Evolutionary conservation across 2,797 vertebrate genomes (phyloP).

Genomic region (Microctenopoma stevenorrisi): DNA sequence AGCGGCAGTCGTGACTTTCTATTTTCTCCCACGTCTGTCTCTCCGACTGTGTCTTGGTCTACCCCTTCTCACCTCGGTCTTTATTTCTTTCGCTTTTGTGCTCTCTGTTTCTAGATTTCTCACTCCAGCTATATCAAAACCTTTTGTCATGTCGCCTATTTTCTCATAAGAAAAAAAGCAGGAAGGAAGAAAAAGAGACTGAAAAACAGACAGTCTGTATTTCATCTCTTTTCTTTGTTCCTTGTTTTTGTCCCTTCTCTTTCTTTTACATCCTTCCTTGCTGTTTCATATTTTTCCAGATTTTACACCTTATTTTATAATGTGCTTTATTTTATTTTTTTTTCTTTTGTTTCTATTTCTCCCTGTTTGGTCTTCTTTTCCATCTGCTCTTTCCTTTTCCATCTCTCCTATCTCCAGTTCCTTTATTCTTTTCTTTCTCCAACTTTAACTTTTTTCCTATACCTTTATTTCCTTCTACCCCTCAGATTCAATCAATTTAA

Average conservation of each 20-base stretch:
- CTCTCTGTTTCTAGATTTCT: constrained; percentile 15
- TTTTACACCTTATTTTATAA: no score
- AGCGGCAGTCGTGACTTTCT: constrained; percentile 62
- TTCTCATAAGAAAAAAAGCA: not conserved
- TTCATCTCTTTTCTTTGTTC: not conserved
- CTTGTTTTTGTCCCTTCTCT: no score
- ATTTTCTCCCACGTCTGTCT: constrained; percentile 1
- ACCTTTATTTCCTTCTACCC: not conserved
- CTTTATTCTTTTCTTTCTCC: not conserved
- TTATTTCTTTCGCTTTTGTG: constrained; percentile 7
- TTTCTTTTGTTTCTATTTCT: no score
- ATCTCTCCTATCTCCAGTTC: no score
- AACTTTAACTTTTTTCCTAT: not conserved
- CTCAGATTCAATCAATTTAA: no score
- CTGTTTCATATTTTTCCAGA: no score
- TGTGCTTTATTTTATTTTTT: not conserved
- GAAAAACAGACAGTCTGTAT: no score
- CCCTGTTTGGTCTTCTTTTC: no score
- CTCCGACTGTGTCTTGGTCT: constrained; percentile 9
- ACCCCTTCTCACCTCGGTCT: constrained; percentile 22
- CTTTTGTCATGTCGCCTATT: constrained; percentile 5
- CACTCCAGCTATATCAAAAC: constrained; percentile 14
- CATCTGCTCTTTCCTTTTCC: not conserved
- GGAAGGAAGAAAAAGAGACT: no score
- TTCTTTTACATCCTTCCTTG: no score